These are phyloP conservation scores for Pogonus chalceus DNA, from an alignment of 1,140 invertebrate genomes.

Conservation along the genomic window DNA sequence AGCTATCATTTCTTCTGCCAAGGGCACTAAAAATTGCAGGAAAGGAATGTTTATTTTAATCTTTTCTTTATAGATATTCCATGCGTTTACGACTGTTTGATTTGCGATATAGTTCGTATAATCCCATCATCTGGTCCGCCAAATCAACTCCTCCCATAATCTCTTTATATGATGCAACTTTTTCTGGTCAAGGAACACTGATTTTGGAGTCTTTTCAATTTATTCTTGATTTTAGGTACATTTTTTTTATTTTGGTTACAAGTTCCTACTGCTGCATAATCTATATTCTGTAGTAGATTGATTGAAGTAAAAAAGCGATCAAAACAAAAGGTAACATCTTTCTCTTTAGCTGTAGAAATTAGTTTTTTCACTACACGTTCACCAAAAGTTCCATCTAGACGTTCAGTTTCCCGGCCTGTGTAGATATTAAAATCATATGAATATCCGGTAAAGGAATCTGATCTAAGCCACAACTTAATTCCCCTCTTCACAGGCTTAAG, in stretches of 20 bases:
- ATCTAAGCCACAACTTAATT: too few relatives aligned
- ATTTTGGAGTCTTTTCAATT: constrained; percentile 13
- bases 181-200: constrained; percentile 20
- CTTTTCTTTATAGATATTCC: constrained; percentile 13
- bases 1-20: too few relatives aligned
- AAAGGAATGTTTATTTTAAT: constrained; percentile 11
- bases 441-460: too few relatives aligned
- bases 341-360: too few relatives aligned
- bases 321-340: constrained; percentile 10
- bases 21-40: constrained; percentile 5
- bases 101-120: constrained; percentile 20
- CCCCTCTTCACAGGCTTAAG: too few relatives aligned
- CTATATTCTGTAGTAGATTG: too few relatives aligned
- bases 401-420: too few relatives aligned
- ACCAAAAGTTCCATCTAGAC: too few relatives aligned
- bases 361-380: too few relatives aligned
- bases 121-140: too few relatives aligned
- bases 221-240: constrained; percentile 11
- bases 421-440: too few relatives aligned
- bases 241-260: constrained; percentile 12
- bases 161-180: constrained; percentile 24
- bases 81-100: constrained; percentile 17
- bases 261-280: too few relatives aligned
- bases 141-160: constrained; percentile 26
- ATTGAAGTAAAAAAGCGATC: constrained; percentile 4